A percentile compares a stretch with the other conserved stretches of the same genome.
phyloP scores from a whole-genome alignment of 2,888 invertebrate species.

The Lasioglossum zephyrum region DNA sequence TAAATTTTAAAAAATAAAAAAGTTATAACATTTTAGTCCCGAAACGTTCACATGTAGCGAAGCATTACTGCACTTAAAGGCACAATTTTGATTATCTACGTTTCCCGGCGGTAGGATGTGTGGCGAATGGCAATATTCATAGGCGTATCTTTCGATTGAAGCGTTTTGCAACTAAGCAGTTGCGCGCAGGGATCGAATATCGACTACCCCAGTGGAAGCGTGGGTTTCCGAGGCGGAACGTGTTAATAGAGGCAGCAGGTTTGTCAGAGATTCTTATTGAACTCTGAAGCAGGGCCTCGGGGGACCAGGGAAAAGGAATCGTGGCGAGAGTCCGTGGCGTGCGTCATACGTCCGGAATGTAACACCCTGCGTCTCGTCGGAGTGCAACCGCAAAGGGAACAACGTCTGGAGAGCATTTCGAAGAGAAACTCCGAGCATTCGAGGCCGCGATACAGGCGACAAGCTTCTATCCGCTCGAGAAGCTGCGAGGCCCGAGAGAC shows the following conservation, averaged over 20 bases:
- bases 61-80: not conserved
- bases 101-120: not conserved
- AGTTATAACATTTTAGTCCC: not conserved
- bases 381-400: slow-evolving; percentile 67
- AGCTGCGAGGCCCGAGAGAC: slow-evolving; percentile 2
- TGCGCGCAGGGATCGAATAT: not conserved
- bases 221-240: slow-evolving; percentile 1
- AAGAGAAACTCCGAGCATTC: slow-evolving; percentile 33
- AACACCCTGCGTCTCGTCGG: slow-evolving; percentile 74
- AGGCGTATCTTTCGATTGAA: not conserved
- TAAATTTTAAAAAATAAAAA: not conserved
- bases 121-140: not conserved
- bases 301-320: slow-evolving; percentile 61
- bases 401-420: slow-evolving; percentile 63
- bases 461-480: not conserved
- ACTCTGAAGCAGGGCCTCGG: slow-evolving; percentile 34
- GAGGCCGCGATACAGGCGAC: slow-evolving; percentile 1
- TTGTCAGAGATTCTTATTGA: slow-evolving; percentile 29
- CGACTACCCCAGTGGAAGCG: not conserved
- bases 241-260: slow-evolving; percentile 19
- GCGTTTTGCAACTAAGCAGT: not conserved
- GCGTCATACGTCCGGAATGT: slow-evolving; percentile 82
- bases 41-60: not conserved
- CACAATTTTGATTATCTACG: not conserved
- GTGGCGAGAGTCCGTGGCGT: slow-evolving; percentile 64